A percentile compares a stretch with the other conserved stretches of the same genome.
These are phyloP conservation scores for Lanius collurio DNA, from an alignment of 2,113 vertebrate genomes.

Conservation along the genomic window DNA sequence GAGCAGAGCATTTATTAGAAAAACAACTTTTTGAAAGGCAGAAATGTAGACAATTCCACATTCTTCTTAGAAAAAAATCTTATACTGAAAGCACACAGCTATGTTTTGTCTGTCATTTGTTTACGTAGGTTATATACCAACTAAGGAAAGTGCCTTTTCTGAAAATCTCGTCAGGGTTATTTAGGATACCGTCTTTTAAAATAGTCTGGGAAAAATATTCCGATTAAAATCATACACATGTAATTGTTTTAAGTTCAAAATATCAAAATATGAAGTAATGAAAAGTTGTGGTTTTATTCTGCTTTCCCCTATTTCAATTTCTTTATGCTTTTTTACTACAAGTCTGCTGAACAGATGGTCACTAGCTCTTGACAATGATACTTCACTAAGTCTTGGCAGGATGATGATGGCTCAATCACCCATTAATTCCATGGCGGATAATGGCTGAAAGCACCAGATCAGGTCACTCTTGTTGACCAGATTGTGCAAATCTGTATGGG, in stretches of 20 bases:
- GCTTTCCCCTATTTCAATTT: background rate
- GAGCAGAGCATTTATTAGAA: background rate
- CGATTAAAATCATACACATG: background rate
- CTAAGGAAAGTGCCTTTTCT: background rate
- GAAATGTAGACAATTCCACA: background rate
- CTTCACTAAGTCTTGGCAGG: conserved; percentile 32
- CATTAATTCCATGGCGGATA: conserved; percentile 42
- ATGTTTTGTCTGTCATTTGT: background rate
- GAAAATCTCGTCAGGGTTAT: background rate
- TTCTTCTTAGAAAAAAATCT: background rate
- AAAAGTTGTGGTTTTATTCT: background rate
- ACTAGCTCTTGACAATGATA: background rate
- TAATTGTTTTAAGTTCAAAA: background rate
- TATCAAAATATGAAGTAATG: background rate
- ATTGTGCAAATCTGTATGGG: conserved; percentile 14
- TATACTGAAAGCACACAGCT: background rate
- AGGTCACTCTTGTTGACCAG: conserved; percentile 39
- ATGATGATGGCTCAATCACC: conserved; percentile 52
- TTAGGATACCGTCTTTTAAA: background rate
- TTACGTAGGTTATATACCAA: background rate
- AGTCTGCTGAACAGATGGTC: conserved; percentile 32
- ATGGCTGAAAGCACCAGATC: conserved; percentile 37
- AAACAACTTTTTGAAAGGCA: background rate
- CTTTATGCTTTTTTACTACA: background rate
- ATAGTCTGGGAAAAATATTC: background rate